Conservation (phyloP, 2,113 vertebrate species). For the Meles meles region DNA sequence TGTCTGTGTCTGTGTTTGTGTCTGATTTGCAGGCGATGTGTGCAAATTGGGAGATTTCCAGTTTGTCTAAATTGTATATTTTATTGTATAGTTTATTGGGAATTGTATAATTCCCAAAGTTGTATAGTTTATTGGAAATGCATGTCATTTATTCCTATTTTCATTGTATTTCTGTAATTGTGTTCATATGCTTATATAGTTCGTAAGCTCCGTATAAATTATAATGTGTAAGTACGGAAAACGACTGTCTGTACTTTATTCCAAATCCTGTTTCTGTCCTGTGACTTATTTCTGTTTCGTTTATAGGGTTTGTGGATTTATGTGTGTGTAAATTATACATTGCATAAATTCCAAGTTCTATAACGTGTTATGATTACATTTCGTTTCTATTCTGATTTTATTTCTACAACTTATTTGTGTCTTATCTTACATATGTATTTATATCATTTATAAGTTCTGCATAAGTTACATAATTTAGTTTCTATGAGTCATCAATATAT, state of each 20-base stretch:
- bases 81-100: no score
- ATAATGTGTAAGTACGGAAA: rapidly evolving
- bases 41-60: not conserved
- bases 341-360: no score
- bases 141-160: not conserved
- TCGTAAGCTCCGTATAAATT: not conserved
- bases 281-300: not conserved
- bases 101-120: no score
- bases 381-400: not conserved
- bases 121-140: not conserved
- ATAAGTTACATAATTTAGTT: not conserved
- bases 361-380: not conserved
- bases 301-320: not conserved
- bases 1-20: not conserved
- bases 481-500: no score
- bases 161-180: not conserved
- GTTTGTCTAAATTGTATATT: no score
- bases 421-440: not conserved
- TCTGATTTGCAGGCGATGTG: not conserved
- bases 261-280: not conserved
- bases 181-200: not conserved
- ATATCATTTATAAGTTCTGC: not conserved
- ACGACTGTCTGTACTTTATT: not conserved
- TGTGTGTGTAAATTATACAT: no score
- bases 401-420: not conserved